A percentile compares a stretch with the other conserved stretches of the same genome.
These are phyloP conservation scores for Lipotes vexillifer DNA, from an alignment of 2,113 vertebrate species.

Conservation along the genomic window DNA sequence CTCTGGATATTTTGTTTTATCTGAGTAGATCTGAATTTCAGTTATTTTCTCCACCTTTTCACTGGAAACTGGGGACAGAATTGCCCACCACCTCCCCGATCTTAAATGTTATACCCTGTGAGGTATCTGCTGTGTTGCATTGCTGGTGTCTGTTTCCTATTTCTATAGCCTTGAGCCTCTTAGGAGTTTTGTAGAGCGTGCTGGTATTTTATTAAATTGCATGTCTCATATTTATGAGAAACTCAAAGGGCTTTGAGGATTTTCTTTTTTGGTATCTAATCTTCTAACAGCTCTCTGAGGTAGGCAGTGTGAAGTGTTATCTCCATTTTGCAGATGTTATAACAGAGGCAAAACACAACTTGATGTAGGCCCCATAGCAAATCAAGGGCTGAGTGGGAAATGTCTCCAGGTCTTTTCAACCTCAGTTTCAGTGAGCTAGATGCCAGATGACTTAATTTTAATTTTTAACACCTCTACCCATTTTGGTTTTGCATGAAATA, in stretches of 20 bases:
- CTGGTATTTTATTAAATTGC: conserved; percentile 26
- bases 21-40: neutral
- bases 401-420: neutral
- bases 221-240: conserved; percentile 49
- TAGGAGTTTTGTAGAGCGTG: neutral
- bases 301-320: conserved; percentile 49
- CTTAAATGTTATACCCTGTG: no score
- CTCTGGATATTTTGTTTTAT: neutral
- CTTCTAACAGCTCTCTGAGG: conserved; percentile 58
- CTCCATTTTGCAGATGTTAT: conserved; percentile 64
- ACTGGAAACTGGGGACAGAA: neutral
- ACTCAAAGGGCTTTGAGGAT: conserved; percentile 52
- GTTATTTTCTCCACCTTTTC: neutral
- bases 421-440: neutral
- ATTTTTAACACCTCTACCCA: neutral
- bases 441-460: conserved; percentile 1
- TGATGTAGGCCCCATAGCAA: neutral
- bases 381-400: neutral
- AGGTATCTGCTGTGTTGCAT: rapidly evolving
- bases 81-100: neutral
- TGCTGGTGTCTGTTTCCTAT: neutral
- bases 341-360: conserved; percentile 7
- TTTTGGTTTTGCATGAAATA: neutral
- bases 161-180: neutral
- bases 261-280: conserved; percentile 51